phyloP scores from a whole-genome alignment of 1,140 invertebrate genomes.

The Cylas formicarius region DNA sequence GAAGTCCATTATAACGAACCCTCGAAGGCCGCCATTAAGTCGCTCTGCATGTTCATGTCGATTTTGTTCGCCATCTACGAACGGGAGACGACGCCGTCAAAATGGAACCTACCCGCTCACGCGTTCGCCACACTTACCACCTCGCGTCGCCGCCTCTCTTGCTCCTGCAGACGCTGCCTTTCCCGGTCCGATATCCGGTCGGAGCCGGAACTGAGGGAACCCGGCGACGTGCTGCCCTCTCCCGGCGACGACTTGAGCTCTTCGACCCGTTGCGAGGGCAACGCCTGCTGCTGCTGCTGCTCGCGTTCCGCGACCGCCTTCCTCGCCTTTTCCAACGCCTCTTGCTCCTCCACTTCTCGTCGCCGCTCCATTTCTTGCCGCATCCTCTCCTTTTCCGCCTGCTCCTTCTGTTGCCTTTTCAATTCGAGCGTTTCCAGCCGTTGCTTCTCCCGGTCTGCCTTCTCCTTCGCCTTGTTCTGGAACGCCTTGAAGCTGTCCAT shows the following conservation, averaged over 20 bases:
- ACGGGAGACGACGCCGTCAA: slow-evolving; percentile 6
- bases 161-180: slow-evolving; percentile 72
- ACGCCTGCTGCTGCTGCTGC: slow-evolving; percentile 40
- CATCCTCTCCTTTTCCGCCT: slow-evolving; percentile 71
- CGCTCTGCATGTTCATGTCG: slow-evolving; percentile 97
- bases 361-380: slow-evolving; percentile 72
- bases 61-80: slow-evolving; percentile 91
- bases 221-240: slow-evolving; percentile 46
- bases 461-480: slow-evolving; percentile 92
- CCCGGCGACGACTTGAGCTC: slow-evolving; percentile 37
- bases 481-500: slow-evolving; percentile 75
- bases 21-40: slow-evolving; percentile 96
- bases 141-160: slow-evolving; percentile 82
- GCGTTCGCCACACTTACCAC: slow-evolving; percentile 62
- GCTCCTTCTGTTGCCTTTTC: slow-evolving; percentile 70
- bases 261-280: slow-evolving; percentile 37
- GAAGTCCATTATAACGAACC: slow-evolving; percentile 68
- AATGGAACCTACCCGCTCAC: not conserved
- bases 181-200: slow-evolving; percentile 69
- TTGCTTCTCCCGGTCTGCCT: slow-evolving; percentile 81
- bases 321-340: slow-evolving; percentile 62
- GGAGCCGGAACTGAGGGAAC: slow-evolving; percentile 52
- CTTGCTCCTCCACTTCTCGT: slow-evolving; percentile 72
- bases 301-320: slow-evolving; percentile 47
- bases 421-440: slow-evolving; percentile 75